Evolutionary conservation across 2,113 vertebrate genomes (phyloP).

Genomic region (Neotoma lepida): DNA sequence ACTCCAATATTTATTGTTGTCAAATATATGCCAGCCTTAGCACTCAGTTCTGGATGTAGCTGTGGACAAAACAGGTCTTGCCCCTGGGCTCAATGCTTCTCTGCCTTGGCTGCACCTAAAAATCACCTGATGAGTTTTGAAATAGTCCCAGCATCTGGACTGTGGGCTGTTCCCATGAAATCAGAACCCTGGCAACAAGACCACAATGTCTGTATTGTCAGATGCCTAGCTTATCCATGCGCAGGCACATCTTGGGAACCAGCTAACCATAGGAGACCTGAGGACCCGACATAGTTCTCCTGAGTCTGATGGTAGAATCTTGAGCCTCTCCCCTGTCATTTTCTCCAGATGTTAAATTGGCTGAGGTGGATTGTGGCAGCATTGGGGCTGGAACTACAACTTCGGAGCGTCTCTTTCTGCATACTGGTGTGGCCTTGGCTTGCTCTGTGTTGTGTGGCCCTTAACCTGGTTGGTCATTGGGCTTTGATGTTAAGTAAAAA

Average conservation of each 20-base stretch:
- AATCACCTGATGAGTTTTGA: constrained; percentile 21
- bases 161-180: neutral
- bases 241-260: neutral
- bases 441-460: neutral
- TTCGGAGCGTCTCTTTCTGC: neutral
- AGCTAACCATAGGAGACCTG: neutral
- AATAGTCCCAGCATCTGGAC: neutral
- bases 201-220: no score
- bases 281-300: neutral
- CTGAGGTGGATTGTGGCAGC: neutral
- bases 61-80: constrained; percentile 17
- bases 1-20: neutral
- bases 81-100: neutral
- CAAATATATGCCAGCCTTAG: neutral
- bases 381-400: neutral
- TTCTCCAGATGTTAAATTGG: neutral
- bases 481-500: constrained; percentile 69
- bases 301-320: neutral
- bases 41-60: neutral
- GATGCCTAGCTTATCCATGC: neutral
- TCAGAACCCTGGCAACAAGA: neutral
- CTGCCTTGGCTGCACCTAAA: neutral
- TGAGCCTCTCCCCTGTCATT: neutral
- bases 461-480: constrained; percentile 62
- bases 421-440: neutral